phyloP scores from a whole-genome alignment of 2,888 invertebrate species.

The Conomelus anceps region DNA sequence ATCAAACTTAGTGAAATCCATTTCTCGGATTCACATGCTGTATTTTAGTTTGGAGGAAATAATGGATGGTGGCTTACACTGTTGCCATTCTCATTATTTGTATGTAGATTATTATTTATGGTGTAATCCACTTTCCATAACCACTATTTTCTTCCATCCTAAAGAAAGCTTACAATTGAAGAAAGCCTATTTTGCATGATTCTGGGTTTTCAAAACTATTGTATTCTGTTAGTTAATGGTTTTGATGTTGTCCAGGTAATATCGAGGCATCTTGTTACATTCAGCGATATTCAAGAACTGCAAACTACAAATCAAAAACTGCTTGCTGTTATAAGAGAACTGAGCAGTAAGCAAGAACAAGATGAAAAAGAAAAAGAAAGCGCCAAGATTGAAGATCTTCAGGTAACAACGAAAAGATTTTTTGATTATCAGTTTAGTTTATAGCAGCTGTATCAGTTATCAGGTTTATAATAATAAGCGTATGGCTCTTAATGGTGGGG shows the following conservation, averaged over 20 bases:
- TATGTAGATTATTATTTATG: not conserved
- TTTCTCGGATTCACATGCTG: not conserved
- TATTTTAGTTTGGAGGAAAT: not conserved
- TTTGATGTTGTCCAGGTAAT: conserved; percentile 49
- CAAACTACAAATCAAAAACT: conserved; percentile 85
- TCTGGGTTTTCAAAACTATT: not conserved
- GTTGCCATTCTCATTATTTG: not conserved
- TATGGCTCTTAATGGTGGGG: too few species aligned
- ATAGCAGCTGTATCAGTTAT: too few species aligned
- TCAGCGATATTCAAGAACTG: conserved; percentile 79
- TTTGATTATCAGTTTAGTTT: too few species aligned
- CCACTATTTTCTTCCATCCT: not conserved
- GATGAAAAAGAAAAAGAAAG: conserved; percentile 48
- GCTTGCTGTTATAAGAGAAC: conserved; percentile 71
- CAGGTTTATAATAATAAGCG: too few species aligned
- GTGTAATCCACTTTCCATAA: not conserved
- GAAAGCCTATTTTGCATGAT: not conserved
- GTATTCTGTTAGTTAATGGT: not conserved
- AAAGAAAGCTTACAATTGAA: not conserved
- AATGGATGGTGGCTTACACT: not conserved
- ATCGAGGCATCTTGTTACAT: conserved; percentile 79
- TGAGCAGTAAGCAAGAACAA: conserved; percentile 78
- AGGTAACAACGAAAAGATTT: conserved; percentile 14
- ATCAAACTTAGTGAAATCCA: not conserved
- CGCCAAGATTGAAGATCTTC: conserved; percentile 26